Base-by-base conservation (phyloP, 2,113 vertebrate genomes). In the Prochilodus magdalenae region DNA sequence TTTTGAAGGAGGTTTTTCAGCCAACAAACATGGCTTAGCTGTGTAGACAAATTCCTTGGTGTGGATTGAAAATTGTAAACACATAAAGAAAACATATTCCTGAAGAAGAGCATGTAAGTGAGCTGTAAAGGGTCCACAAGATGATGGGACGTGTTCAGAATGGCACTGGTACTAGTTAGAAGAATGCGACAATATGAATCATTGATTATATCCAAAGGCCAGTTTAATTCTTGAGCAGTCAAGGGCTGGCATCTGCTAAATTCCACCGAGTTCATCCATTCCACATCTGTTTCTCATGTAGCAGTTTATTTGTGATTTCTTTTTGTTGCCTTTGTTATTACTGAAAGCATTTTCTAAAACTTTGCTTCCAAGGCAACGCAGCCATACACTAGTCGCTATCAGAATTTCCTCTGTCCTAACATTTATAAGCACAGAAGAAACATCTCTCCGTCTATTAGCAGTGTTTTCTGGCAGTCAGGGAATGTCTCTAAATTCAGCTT, bases 281-380 rank as follows among this genome's bases (percentile, higher is more conserved):
- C 27, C 51, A 22, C 71, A 33, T 20, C 72, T 27, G 53, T 11
- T 20, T 73, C 62, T 36, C 51, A 59, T 5, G 16, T 4, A 36
- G 29, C 22, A n/a, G 3, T 36, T 60, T 13, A 6, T 74, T 74
- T 36, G n/a, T 62, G 36, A 16, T 60, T 44, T 63, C n/a, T 44
- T 70, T 44, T 70, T 7, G n/a, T 24, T 70, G 33, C 36, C 22
- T n/a, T n/a, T 44, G 66, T 24, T n/a, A 70, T 70, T n/a, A 70
- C 11, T 40, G 20, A 11, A 5, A 12, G 40, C 22, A 24, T 66
- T 33, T 33, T 66, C 14, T 70, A 40, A 24, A 44, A 24, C 11
- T 11, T 24, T 60, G 57, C 57, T 70, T 70, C 66, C 12, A n/a
- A 70, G 36, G 36, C 22, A 22, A 22, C 29, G 12, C 5, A 12